Evolutionary conservation across 2,113 vertebrate genomes (phyloP).

Genomic region (Micronycteris hirsuta): DNA sequence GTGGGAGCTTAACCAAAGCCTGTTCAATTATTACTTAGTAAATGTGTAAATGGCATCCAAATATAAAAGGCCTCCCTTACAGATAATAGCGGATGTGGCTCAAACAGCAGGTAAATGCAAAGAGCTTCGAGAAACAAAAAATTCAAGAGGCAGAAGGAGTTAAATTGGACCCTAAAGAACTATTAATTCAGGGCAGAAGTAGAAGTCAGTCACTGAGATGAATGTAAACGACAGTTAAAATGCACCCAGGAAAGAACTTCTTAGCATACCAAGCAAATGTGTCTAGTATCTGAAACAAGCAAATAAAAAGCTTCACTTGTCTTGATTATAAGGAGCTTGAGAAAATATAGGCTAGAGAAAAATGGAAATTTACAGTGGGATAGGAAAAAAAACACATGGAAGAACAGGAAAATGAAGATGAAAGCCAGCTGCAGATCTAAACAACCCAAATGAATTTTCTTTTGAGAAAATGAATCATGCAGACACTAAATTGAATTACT

Average conservation of each 20-base stretch:
- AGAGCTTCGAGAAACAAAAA: background rate
- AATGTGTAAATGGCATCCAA: background rate
- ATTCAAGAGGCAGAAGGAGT: background rate
- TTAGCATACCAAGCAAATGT: background rate
- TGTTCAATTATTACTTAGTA: background rate
- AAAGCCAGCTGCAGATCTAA: background rate
- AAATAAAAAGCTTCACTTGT: constrained; percentile 15
- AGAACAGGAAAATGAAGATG: background rate
- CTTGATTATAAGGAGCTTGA: constrained; percentile 24
- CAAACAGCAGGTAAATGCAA: background rate
- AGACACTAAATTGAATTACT: background rate
- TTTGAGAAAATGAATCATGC: background rate
- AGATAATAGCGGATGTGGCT: background rate
- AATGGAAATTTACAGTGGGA: background rate
- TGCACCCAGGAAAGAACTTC: background rate
- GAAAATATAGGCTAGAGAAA: background rate
- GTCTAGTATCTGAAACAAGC: background rate
- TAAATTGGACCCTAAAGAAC: background rate
- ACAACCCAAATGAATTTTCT: background rate
- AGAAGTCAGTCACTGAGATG: background rate
- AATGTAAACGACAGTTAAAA: background rate
- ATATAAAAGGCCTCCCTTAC: background rate
- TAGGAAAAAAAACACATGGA: background rate
- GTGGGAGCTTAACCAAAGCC: background rate
- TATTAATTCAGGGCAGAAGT: background rate